Conservation (phyloP, 2,888 invertebrate genomes). For the Plebejus melissa region DNA sequence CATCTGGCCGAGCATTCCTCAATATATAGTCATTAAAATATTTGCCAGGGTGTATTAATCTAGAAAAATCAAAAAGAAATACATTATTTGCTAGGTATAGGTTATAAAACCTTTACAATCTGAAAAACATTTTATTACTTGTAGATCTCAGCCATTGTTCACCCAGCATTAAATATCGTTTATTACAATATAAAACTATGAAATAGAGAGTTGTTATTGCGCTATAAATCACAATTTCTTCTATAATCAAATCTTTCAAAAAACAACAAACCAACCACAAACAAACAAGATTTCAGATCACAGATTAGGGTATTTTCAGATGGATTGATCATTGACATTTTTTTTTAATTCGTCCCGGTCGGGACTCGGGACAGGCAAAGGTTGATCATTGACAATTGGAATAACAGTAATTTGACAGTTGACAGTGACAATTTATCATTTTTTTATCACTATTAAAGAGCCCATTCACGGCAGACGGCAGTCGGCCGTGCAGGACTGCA, state of each 20-base stretch:
- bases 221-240: neutral
- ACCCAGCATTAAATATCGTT: neutral
- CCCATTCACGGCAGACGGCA: too few species aligned
- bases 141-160: conserved; percentile 57
- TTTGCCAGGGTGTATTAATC: conserved; percentile 86
- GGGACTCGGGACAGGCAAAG: too few species aligned
- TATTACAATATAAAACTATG: neutral
- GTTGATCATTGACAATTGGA: too few species aligned
- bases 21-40: conserved; percentile 86
- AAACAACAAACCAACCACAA: neutral
- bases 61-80: conserved; percentile 50
- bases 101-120: neutral
- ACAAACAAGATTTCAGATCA: neutral
- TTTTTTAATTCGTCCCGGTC: too few species aligned
- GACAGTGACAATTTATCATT: neutral
- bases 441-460: too few species aligned
- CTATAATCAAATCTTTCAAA: neutral
- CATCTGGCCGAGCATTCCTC: conserved; percentile 86
- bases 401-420: neutral
- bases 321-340: too few species aligned
- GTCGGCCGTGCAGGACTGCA: too few species aligned
- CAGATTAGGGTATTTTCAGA: too few species aligned
- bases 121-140: conserved; percentile 46
- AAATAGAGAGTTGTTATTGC: neutral
- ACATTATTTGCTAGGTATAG: neutral